A percentile compares a stretch with the other conserved stretches of the same genome.
These are phyloP conservation scores for Drosophila atroscutellata DNA, from an alignment of 2,888 invertebrate genomes.

Conservation along the genomic window DNA sequence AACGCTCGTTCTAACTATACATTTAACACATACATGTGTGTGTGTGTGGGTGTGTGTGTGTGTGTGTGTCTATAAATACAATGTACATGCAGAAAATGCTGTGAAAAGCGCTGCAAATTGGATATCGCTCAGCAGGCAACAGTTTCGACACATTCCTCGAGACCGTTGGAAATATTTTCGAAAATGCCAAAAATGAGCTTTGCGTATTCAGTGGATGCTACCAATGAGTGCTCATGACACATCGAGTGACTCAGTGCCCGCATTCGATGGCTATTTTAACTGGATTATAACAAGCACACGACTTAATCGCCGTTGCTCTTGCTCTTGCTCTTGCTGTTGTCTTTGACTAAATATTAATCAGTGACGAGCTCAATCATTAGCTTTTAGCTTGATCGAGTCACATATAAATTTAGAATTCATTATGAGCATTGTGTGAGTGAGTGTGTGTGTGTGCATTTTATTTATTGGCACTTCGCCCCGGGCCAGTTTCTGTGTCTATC, in stretches of 20 bases:
- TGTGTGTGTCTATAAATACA: conserved; percentile 42
- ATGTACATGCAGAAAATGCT: conserved; percentile 41
- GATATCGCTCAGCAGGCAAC: conserved; percentile 17
- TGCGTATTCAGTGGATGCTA: not conserved
- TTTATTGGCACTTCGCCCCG: conserved; percentile 52
- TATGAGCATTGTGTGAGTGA: not conserved
- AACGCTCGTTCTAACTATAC: conserved; percentile 13
- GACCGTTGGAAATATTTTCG: conserved; percentile 40
- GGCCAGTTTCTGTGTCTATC: conserved; percentile 8
- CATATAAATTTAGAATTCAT: conserved; percentile 31
- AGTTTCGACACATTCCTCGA: conserved; percentile 37
- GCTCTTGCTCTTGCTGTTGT: not conserved
- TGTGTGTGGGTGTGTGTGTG: not conserved
- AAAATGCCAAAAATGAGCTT: conserved; percentile 13
- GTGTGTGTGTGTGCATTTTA: conserved; percentile 16
- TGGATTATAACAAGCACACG: conserved; percentile 22
- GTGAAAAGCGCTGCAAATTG: conserved; percentile 28
- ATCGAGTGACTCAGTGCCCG: conserved; percentile 16
- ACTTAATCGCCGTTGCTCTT: conserved; percentile 8
- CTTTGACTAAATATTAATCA: conserved; percentile 38
- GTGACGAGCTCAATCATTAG: conserved; percentile 37
- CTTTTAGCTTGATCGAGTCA: conserved; percentile 13
- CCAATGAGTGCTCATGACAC: conserved; percentile 9
- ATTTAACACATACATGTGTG: not conserved
- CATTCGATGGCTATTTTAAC: conserved; percentile 41